Evolutionary conservation across 2,888 invertebrate species (phyloP).

Genomic region (Drosophila anomalipes): DNA sequence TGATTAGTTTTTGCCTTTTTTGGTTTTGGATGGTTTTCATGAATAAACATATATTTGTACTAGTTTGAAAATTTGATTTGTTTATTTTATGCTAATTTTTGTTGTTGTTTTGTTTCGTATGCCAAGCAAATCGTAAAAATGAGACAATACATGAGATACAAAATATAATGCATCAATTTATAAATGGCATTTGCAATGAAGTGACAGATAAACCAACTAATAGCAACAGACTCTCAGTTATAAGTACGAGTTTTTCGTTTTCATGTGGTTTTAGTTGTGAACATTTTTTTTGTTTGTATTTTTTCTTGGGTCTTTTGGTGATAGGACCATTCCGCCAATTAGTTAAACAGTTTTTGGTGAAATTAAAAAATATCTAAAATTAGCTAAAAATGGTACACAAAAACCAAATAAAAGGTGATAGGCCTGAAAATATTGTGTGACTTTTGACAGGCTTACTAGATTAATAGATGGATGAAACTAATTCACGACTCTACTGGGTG

Average conservation of each 20-base stretch:
- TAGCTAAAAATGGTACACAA: slow-evolving; percentile 33
- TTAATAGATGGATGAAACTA: slow-evolving; percentile 45
- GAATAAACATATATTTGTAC: slow-evolving; percentile 52
- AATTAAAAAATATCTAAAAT: slow-evolving; percentile 31
- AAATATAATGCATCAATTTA: slow-evolving; percentile 49
- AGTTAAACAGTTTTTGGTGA: slow-evolving; percentile 65
- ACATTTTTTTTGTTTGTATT: slow-evolving; percentile 12
- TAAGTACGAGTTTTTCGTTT: slow-evolving; percentile 19
- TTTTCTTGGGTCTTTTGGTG: slow-evolving; percentile 67
- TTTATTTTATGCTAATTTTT: slow-evolving; percentile 25
- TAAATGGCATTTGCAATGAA: slow-evolving; percentile 42
- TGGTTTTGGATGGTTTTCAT: slow-evolving; percentile 50
- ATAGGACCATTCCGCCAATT: slow-evolving; percentile 82
- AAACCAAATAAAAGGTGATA: slow-evolving; percentile 19
- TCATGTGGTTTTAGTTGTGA: slow-evolving; percentile 26
- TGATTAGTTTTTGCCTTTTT: slow-evolving; percentile 8
- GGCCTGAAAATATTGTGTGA: slow-evolving; percentile 69
- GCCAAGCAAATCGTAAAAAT: slow-evolving; percentile 49
- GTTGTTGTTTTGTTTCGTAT: slow-evolving; percentile 24
- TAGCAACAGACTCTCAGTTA: slow-evolving; percentile 27
- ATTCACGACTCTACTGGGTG: slow-evolving; percentile 33
- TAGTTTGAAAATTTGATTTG: slow-evolving; percentile 41
- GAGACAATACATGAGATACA: slow-evolving; percentile 52
- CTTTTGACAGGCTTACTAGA: slow-evolving; percentile 34
- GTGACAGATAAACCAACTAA: slow-evolving; percentile 45